Evolutionary conservation across 2,113 vertebrate species (phyloP).

Genomic region (Saimiri boliviensis): DNA sequence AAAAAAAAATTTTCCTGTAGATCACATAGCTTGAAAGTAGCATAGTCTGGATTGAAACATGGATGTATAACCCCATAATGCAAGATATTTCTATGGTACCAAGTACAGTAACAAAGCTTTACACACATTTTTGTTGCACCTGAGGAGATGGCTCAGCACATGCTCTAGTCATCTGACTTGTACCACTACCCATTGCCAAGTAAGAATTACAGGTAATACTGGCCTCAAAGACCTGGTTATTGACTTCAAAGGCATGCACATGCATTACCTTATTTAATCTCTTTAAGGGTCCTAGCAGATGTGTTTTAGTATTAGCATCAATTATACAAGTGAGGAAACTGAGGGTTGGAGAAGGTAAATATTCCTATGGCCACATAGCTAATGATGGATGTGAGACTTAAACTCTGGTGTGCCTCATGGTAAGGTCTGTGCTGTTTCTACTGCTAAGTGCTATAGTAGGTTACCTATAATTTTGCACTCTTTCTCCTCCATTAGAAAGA

Average conservation of each 20-base stretch:
- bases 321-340: background rate
- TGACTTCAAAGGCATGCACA: background rate
- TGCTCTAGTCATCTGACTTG: background rate
- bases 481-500: background rate
- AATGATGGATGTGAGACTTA: background rate
- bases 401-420: background rate
- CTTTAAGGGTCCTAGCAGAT: background rate
- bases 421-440: background rate
- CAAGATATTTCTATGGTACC: background rate
- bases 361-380: background rate
- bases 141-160: background rate
- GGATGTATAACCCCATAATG: background rate
- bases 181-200: background rate
- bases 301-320: background rate
- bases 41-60: background rate
- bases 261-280: background rate
- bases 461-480: background rate
- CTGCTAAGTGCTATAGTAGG: background rate
- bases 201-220: background rate
- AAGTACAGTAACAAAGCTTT: background rate
- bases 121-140: background rate
- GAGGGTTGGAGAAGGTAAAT: background rate
- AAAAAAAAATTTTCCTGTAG: background rate
- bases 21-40: background rate
- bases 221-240: background rate